Conservation (phyloP, 2,113 vertebrate species). For the Calonectris borealis region DNA sequence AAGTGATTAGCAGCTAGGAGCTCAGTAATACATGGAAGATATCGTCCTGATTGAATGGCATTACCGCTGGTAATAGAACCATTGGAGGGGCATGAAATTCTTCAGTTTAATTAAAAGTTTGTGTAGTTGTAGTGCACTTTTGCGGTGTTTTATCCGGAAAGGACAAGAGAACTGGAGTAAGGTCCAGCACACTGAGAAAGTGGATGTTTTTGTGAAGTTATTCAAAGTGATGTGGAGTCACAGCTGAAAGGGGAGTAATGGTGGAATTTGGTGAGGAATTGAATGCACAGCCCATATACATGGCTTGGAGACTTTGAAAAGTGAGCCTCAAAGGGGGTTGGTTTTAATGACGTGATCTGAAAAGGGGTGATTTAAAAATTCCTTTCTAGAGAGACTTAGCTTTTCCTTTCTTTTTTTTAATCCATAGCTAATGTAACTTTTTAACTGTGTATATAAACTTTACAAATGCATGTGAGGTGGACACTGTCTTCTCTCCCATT, state of each 20-base stretch:
- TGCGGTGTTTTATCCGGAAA: slow-evolving; percentile 51
- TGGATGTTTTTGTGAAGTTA: not conserved
- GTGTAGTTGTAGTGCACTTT: slow-evolving; percentile 54
- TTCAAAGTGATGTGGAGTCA: not conserved
- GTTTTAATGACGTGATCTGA: not conserved
- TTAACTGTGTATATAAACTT: not conserved
- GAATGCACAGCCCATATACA: rapidly evolving
- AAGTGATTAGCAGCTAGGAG: slow-evolving; percentile 69
- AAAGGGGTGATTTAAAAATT: not conserved
- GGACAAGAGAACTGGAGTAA: slow-evolving; percentile 11
- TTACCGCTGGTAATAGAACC: slow-evolving; percentile 62
- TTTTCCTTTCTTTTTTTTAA: not conserved
- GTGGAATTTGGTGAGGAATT: not conserved
- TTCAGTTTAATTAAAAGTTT: slow-evolving; percentile 73
- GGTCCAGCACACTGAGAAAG: not conserved
- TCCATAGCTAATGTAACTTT: not conserved
- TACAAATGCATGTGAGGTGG: not conserved
- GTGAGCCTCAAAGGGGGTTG: not conserved
- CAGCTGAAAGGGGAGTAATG: not conserved
- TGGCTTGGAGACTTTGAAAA: not conserved
- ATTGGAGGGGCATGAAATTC: slow-evolving; percentile 43
- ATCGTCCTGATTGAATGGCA: slow-evolving; percentile 66
- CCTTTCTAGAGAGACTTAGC: not conserved
- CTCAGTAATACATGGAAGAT: slow-evolving; percentile 64
- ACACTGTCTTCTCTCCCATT: not conserved